These are phyloP conservation scores for Melanaphis sacchari DNA, from an alignment of 1,140 invertebrate species.

Conservation along the genomic window DNA sequence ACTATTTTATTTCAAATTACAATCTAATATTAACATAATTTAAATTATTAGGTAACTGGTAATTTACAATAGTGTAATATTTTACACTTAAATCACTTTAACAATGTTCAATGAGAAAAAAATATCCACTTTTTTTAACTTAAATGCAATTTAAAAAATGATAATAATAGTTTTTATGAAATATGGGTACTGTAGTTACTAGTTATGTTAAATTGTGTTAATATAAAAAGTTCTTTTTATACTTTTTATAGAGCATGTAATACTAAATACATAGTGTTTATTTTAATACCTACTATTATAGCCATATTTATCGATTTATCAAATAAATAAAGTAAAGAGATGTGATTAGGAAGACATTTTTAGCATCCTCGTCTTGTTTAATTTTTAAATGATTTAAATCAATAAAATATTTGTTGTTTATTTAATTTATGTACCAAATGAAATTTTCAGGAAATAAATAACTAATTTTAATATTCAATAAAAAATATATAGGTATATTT, in stretches of 20 bases:
- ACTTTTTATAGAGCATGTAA: background rate
- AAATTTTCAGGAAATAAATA: background rate
- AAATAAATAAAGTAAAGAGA: background rate
- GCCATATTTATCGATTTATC: background rate
- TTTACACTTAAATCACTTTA: background rate
- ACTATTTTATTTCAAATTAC: background rate
- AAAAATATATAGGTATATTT: background rate
- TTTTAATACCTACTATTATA: background rate
- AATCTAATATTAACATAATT: background rate
- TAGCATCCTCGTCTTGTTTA: background rate
- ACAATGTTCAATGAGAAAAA: background rate
- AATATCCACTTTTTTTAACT: background rate
- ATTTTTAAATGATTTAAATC: background rate
- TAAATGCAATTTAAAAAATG: background rate
- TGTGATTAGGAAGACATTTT: background rate
- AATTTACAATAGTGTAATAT: too few species aligned
- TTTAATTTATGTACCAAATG: background rate
- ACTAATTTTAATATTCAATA: background rate
- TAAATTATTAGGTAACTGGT: too few species aligned
- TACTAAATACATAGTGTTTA: background rate
- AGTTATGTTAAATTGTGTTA: background rate
- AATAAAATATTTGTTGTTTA: background rate
- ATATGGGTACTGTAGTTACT: background rate
- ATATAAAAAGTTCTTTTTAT: background rate
- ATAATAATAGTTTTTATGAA: background rate